phyloP scores from a whole-genome alignment of 2,888 invertebrate genomes.

The Ariolimax columbianus region DNA sequence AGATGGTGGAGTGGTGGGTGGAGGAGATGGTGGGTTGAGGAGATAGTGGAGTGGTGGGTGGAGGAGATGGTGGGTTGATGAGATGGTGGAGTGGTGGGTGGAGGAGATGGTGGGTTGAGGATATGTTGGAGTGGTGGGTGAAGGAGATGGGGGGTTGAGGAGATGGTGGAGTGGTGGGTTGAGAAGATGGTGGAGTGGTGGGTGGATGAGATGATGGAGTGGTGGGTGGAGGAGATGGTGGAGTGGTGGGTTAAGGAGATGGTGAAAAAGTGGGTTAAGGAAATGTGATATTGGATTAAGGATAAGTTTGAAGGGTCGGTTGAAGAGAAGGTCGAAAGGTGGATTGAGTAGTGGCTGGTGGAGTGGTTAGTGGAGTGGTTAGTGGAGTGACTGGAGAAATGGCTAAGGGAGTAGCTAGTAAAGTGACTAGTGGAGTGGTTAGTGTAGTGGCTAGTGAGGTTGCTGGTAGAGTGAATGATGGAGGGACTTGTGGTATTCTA shows the following conservation, averaged over 20 bases:
- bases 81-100: background rate
- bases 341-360: too few species aligned
- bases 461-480: slow-evolving; percentile 20
- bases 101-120: background rate
- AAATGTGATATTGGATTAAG: too few species aligned
- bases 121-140: background rate
- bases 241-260: too few species aligned
- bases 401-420: too few species aligned
- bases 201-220: background rate
- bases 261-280: too few species aligned
- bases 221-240: too few species aligned
- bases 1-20: slow-evolving; percentile 21
- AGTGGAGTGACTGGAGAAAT: too few species aligned
- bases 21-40: slow-evolving; percentile 7
- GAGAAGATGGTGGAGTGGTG: background rate
- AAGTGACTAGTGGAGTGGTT: background rate
- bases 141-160: background rate
- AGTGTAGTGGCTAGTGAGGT: background rate
- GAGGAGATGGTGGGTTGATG: background rate
- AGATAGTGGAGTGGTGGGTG: background rate
- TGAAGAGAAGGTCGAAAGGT: too few species aligned
- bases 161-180: background rate
- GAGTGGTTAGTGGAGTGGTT: too few species aligned
- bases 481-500: background rate
- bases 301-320: too few species aligned